Base-by-base conservation (phyloP, 2,888 invertebrate species). In the Standfussiana lucernea region DNA sequence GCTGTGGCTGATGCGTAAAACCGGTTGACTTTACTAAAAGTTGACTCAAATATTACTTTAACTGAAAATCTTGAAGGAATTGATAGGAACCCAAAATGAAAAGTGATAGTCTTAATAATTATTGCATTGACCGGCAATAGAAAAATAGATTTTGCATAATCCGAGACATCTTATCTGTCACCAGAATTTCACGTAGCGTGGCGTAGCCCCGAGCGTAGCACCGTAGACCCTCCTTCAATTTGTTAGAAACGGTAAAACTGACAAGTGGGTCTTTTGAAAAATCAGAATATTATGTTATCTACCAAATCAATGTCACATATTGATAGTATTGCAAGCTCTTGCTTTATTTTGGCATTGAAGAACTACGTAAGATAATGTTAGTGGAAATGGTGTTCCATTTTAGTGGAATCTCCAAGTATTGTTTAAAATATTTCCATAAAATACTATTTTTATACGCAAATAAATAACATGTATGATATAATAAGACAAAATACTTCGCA, bases 201-300 rank as follows among this genome's bases (percentile, higher is more conserved):
- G 59, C 67, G 79, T 74, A 80, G 67, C n/a, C 32, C 53, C 37
- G 15, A 15, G 18, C 78, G 78, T 78, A 78, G 79, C 80, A 11
- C 8, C 37, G 66, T 62, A 79, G 80, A 79, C 66, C 66, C 42
- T 18, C n/a, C 50, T 18, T 4, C 3, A 53, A 64, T 28, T 32
- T 32, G 7, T 21, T 50, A 47, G 1, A 70, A 64, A 45, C n/a
- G 13, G n/a, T 53, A 32, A 77, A 32, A 56, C 21, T 42, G n/a
- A 15, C 18, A 35, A 74, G 24, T 2, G 10, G 47, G 1, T 40
- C 0, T n/a, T 45, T 72, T n/a, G 13, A 21, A 0, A n/a, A 15
- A 10, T 35, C 15, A 8, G 4, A 62, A 24, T 53, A 61, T 21
- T 53, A 28, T 28, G 37, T n/a, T 53, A 35, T 24, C 11, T 35